Percentiles rank a stretch among this genome's conserved stretches.
Conservation (phyloP, 1,140 invertebrate species). For the Tetraneura akinire region DNA sequence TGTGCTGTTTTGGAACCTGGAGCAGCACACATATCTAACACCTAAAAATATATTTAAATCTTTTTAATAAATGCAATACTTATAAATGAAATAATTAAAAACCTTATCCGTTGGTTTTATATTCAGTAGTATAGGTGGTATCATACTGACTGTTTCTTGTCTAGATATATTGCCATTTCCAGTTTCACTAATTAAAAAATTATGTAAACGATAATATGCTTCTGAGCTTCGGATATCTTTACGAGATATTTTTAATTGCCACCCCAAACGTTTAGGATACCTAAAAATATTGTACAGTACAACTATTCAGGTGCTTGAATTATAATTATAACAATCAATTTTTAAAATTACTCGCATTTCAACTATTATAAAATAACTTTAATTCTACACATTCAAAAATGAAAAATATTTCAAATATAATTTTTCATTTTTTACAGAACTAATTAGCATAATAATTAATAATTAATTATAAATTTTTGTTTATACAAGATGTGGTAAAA, state of each 20-base stretch:
- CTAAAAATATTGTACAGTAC: slow-evolving; percentile 60
- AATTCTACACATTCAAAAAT: too few relatives aligned
- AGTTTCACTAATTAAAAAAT: slow-evolving; percentile 92
- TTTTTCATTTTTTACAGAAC: too few relatives aligned
- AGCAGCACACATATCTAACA: slow-evolving; percentile 97
- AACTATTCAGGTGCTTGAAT: too few relatives aligned
- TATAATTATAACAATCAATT: too few relatives aligned
- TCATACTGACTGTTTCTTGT: slow-evolving; percentile 98
- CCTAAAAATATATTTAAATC: slow-evolving; percentile 61
- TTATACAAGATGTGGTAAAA: too few relatives aligned
- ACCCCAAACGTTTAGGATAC: slow-evolving; percentile 91
- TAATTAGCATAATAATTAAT: too few relatives aligned
- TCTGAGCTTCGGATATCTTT: slow-evolving; percentile 86
- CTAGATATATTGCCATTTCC: slow-evolving; percentile 89
- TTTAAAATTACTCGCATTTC: too few relatives aligned
- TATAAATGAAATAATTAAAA: slow-evolving; percentile 57
- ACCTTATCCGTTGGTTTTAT: slow-evolving; percentile 89
- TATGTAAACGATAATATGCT: slow-evolving; percentile 81
- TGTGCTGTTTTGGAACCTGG: slow-evolving; percentile 99
- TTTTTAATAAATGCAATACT: not conserved
- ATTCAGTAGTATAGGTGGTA: slow-evolving; percentile 92
- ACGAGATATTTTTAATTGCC: slow-evolving; percentile 87
- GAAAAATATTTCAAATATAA: too few relatives aligned
- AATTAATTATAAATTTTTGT: too few relatives aligned
- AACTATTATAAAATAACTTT: too few relatives aligned